Conservation (phyloP, 2,888 invertebrate genomes). For the Junonia oenone region DNA sequence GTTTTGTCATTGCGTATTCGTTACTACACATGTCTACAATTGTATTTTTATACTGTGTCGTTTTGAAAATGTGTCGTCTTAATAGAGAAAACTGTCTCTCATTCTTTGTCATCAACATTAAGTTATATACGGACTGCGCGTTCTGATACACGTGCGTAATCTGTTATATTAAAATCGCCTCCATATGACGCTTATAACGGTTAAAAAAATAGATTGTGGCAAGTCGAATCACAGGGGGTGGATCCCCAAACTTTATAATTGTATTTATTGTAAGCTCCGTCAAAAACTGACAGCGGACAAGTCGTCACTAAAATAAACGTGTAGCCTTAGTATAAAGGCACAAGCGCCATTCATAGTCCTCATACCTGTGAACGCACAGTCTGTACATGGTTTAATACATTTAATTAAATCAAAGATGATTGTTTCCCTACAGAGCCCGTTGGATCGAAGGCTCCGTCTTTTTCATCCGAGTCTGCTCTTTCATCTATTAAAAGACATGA, state of each 20-base stretch:
- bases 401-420: conserved; percentile 19
- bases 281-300: too few species aligned
- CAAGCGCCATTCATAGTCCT: too few species aligned
- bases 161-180: too few species aligned
- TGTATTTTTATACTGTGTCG: not conserved
- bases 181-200: too few species aligned
- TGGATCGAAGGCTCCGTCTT: conserved; percentile 83
- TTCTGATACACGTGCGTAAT: too few species aligned
- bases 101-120: not conserved
- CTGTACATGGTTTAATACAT: not conserved
- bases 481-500: conserved; percentile 80
- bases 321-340: too few species aligned
- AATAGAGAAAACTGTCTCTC: not conserved
- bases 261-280: too few species aligned
- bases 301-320: too few species aligned
- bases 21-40: not conserved
- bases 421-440: conserved; percentile 81
- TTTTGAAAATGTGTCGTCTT: not conserved
- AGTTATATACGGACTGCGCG: not conserved
- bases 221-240: not conserved
- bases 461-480: conserved; percentile 82
- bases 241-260: too few species aligned
- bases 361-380: too few species aligned
- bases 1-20: too few species aligned
- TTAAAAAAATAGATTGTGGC: not conserved